phyloP scores from a whole-genome alignment of 2,888 invertebrate genomes.

The Eupithecia centaureata region DNA sequence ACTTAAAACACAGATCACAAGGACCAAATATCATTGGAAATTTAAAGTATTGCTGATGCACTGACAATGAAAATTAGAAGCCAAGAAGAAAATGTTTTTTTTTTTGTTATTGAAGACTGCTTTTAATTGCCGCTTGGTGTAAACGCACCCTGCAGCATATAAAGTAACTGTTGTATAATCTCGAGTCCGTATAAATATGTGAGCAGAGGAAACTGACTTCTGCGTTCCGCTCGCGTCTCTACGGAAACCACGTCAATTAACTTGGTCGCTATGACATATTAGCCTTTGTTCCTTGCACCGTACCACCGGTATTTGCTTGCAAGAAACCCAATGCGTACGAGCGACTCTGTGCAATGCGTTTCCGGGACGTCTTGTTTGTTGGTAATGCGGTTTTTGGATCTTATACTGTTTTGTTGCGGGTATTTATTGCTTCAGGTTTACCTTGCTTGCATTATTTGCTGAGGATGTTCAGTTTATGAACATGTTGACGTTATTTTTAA shows the following conservation, averaged over 20 bases:
- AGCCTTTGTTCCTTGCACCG: slow-evolving; percentile 74
- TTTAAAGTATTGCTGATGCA: too few relatives aligned
- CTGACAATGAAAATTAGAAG: background rate
- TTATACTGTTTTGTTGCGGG: slow-evolving; percentile 16
- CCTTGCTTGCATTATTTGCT: background rate
- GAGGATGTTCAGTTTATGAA: background rate
- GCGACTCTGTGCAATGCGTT: slow-evolving; percentile 43
- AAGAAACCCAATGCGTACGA: slow-evolving; percentile 57
- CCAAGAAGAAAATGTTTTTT: background rate
- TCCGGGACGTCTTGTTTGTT: slow-evolving; percentile 40
- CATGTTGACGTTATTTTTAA: background rate
- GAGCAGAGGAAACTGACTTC: slow-evolving; percentile 78
- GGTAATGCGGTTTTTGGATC: slow-evolving; percentile 30
- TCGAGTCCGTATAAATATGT: slow-evolving; percentile 72
- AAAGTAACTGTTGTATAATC: slow-evolving; percentile 31
- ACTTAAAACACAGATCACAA: background rate
- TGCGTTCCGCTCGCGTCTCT: slow-evolving; percentile 77
- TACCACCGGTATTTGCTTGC: slow-evolving; percentile 64
- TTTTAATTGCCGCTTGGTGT: background rate
- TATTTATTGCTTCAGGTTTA: slow-evolving; percentile 4
- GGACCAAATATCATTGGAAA: background rate
- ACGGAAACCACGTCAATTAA: slow-evolving; percentile 84
- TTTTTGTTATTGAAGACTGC: background rate
- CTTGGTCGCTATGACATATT: slow-evolving; percentile 81
- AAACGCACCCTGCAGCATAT: background rate